phyloP scores from a whole-genome alignment of 1,140 invertebrate species.

The Bombus vancouverensis region DNA sequence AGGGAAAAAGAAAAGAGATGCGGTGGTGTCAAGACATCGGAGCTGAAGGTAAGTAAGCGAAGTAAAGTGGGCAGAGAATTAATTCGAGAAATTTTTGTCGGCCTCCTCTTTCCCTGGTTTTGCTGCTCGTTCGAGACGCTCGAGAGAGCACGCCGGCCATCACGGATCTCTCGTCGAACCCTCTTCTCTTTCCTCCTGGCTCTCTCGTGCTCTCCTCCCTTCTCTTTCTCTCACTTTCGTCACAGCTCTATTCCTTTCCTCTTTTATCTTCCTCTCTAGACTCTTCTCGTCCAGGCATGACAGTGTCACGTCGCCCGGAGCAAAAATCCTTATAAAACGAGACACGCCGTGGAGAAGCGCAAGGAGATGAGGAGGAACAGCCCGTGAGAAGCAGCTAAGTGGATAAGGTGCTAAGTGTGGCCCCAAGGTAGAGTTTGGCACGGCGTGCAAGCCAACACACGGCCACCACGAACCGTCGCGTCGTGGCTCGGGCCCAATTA shows the following conservation, averaged over 20 bases:
- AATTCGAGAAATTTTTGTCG: conserved; percentile 77
- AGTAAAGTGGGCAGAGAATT: conserved; percentile 76
- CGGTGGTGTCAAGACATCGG: conserved; percentile 44
- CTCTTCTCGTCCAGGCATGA: conserved; percentile 70
- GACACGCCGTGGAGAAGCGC: conserved; percentile 76
- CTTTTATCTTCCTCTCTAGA: conserved; percentile 27
- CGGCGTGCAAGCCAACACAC: conserved; percentile 52
- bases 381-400: conserved; percentile 81
- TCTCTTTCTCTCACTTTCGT: not conserved
- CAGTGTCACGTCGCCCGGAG: conserved; percentile 80
- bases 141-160: conserved; percentile 67
- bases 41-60: conserved; percentile 68
- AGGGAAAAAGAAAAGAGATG: not conserved
- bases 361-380: conserved; percentile 71
- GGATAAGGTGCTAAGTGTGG: conserved; percentile 81
- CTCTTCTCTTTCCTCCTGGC: conserved; percentile 16
- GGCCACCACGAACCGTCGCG: conserved; percentile 48
- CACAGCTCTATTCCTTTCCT: not conserved
- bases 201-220: not conserved
- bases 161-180: conserved; percentile 62
- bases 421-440: conserved; percentile 70
- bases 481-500: conserved; percentile 62
- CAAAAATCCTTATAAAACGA: conserved; percentile 80
- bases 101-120: conserved; percentile 27
- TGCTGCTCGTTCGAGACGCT: conserved; percentile 61